Evolutionary conservation across 2,888 invertebrate species (phyloP).

Genomic region (Aphidius colemani): DNA sequence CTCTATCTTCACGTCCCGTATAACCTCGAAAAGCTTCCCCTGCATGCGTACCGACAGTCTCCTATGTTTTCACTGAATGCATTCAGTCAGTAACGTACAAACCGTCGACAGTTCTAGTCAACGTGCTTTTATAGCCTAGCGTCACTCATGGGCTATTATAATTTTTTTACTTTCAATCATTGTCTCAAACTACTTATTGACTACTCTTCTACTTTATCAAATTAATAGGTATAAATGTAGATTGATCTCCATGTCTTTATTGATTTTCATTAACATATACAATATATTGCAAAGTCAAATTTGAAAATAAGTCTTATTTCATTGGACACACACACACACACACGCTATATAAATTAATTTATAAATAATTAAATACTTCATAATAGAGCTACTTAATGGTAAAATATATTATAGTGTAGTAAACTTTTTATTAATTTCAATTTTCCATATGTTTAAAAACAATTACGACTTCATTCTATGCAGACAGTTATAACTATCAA

Average conservation of each 20-base stretch:
- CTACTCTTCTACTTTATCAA: neutral
- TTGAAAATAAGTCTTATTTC: too few relatives aligned
- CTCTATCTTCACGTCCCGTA: slow-evolving; percentile 40
- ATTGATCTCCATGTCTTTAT: slow-evolving; percentile 6
- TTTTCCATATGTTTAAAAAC: too few relatives aligned
- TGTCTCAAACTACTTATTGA: too few relatives aligned
- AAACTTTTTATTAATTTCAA: too few relatives aligned
- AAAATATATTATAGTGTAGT: too few relatives aligned
- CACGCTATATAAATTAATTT: neutral
- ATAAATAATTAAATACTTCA: too few relatives aligned
- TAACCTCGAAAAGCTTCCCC: slow-evolving; percentile 56
- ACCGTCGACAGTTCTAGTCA: slow-evolving; percentile 54
- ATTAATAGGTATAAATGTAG: neutral
- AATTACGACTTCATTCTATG: neutral
- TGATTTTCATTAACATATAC: neutral
- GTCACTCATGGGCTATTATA: slow-evolving; percentile 20
- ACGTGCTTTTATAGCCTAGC: slow-evolving; percentile 30
- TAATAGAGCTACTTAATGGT: too few relatives aligned
- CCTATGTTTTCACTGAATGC: slow-evolving; percentile 56
- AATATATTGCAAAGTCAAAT: too few relatives aligned
- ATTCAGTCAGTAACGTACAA: slow-evolving; percentile 59
- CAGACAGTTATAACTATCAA: neutral
- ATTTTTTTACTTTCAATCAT: too few relatives aligned
- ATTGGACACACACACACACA: neutral
- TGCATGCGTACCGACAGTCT: slow-evolving; percentile 56